Evolutionary conservation across 2,797 vertebrate species (phyloP).

Genomic region (Neomorphus geoffroyi): DNA sequence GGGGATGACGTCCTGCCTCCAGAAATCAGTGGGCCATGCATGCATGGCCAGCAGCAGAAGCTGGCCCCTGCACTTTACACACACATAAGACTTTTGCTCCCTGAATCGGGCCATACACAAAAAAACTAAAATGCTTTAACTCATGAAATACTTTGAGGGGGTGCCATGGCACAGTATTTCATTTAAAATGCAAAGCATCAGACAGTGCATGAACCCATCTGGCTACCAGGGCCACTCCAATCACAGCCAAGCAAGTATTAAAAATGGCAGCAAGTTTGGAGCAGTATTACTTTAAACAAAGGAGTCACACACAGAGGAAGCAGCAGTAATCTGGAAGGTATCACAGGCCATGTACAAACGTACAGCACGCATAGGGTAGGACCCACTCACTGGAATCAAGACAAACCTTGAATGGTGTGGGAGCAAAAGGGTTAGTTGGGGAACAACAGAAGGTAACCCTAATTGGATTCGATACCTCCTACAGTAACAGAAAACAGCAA

Average conservation of each 20-base stretch:
- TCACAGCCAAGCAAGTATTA: conserved; percentile 1
- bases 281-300: background rate
- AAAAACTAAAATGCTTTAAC: background rate
- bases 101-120: conserved; percentile 37
- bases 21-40: background rate
- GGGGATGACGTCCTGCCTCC: background rate
- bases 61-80: background rate
- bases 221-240: background rate
- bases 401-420: conserved; percentile 99
- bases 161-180: conserved; percentile 37
- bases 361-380: conserved; percentile 5
- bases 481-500: conserved; percentile 88
- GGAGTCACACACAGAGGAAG: background rate
- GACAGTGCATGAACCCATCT: background rate
- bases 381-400: conserved; percentile 52
- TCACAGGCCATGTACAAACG: conserved; percentile 22
- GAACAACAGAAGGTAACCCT: conserved; percentile 90
- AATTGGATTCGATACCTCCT: conserved; percentile 91
- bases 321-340: background rate
- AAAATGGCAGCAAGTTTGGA: background rate
- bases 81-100: conserved; percentile 55
- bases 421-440: conserved; percentile 98
- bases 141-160: conserved; percentile 38
- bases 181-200: conserved; percentile 38
- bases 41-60: background rate